Base-by-base conservation (phyloP, 2,888 invertebrate genomes). In the Epicampocera succincta region DNA sequence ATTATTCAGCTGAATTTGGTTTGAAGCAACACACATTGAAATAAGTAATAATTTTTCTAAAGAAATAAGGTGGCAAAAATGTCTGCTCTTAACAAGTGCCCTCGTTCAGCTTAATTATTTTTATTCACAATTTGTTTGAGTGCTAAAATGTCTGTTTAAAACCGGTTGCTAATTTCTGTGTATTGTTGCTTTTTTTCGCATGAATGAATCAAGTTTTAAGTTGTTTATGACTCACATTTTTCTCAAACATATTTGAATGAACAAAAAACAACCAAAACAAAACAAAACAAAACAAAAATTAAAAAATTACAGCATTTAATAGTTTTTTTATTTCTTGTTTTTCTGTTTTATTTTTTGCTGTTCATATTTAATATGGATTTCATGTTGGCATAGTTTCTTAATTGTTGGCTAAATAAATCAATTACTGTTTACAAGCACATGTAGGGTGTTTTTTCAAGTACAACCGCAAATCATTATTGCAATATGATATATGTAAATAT, bases 81-180 rank as follows among this genome's bases (percentile, higher is more conserved):
- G 33, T 33, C 33, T 5, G 8, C 8, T 9, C 6, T 33, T 33
- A 33, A 33, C 33, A 33, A 33, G 33, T 33, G 8, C 1, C 1
- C 9, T 33, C 8, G 8, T 33, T 33, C 33, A 33, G 33, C 33
- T 33, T 33, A 33, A 33, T 33, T 33, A 33, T 6, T 13, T 61
- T 48, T 33, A 33, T 33, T 46, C 15, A 29, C 1, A 13, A 19
- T 13, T 8, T 63, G 6, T 33, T 63, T 15, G 29, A 21, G n/a
- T 52, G 19, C 25, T 66, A 54, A 68, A 29, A 17, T 33, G 15
- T 44, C 56, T 54, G 19, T 56, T 44, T 56, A 29, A 69, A 69
- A 69, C 56, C 56, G 33, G 56, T 69, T 69, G 42, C n/a, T n/a
- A 33, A 56, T 56, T 69, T n/a, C n/a, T n/a, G n/a, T n/a, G n/a